These are phyloP conservation scores for Xylophagus ater DNA, from an alignment of 2,888 invertebrate species.

Conservation along the genomic window DNA sequence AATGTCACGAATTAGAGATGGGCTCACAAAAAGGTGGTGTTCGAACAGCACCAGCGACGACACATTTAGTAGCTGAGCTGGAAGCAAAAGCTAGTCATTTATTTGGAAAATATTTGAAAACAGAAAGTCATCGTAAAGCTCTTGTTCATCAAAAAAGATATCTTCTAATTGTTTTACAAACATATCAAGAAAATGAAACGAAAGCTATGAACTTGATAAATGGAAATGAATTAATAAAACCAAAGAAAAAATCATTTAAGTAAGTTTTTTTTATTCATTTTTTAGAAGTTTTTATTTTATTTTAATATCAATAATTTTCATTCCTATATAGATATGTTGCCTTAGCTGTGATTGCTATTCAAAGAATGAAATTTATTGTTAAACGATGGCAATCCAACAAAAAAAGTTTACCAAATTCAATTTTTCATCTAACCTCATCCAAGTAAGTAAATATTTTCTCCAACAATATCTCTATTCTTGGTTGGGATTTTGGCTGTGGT, in stretches of 20 bases:
- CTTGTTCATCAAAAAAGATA: conserved; percentile 86
- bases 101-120: conserved; percentile 58
- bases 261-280: conserved; percentile 20
- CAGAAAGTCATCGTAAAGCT: conserved; percentile 79
- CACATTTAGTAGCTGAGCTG: conserved; percentile 25
- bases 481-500: background rate
- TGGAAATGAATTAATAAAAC: conserved; percentile 20
- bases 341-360: conserved; percentile 46
- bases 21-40: conserved; percentile 13
- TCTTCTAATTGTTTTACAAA: conserved; percentile 53
- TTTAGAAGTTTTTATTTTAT: background rate
- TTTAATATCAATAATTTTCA: conserved; percentile 8
- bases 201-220: conserved; percentile 26
- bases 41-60: conserved; percentile 24
- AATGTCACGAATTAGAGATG: conserved; percentile 38
- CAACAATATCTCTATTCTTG: background rate
- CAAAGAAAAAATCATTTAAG: conserved; percentile 34
- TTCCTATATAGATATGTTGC: conserved; percentile 44
- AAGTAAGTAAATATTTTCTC: background rate
- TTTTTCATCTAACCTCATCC: conserved; percentile 20
- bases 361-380: conserved; percentile 55
- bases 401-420: conserved; percentile 43
- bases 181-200: conserved; percentile 36
- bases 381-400: conserved; percentile 51
- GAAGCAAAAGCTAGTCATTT: conserved; percentile 46